phyloP scores from a whole-genome alignment of 1,140 invertebrate species.

The Argopecten irradians region DNA sequence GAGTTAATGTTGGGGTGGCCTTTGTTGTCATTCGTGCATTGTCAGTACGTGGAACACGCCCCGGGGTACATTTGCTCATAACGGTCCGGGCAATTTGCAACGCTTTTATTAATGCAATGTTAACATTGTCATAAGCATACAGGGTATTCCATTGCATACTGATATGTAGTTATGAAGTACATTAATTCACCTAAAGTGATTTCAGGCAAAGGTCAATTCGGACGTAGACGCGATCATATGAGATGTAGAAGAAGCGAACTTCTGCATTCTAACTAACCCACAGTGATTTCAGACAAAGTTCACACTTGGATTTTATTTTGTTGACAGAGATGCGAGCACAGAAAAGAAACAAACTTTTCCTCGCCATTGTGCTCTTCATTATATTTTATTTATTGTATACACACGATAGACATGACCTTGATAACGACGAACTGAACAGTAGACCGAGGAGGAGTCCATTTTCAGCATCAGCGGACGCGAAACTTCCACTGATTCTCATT shows the following conservation, averaged over 20 bases:
- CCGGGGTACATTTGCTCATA: neutral
- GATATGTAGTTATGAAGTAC: too few relatives aligned
- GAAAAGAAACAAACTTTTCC: neutral
- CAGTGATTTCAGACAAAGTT: too few relatives aligned
- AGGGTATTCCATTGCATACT: too few relatives aligned
- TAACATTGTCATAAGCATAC: too few relatives aligned
- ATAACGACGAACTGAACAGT: neutral
- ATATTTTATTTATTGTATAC: neutral
- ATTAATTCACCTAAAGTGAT: too few relatives aligned
- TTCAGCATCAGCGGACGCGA: neutral
- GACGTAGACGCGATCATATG: neutral
- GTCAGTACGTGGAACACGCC: neutral
- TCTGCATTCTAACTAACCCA: too few relatives aligned
- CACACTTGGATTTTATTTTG: too few relatives aligned
- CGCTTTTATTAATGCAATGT: neutral
- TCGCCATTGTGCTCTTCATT: neutral
- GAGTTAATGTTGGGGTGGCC: neutral
- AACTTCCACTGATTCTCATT: conserved; percentile 92
- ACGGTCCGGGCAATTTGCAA: neutral
- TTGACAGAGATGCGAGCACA: neutral
- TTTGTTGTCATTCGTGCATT: neutral
- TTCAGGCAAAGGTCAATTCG: neutral
- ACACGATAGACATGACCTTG: neutral
- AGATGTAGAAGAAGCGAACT: neutral
- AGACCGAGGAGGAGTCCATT: neutral